A percentile compares a stretch with the other conserved stretches of the same genome.
Evolutionary conservation across 2,113 vertebrate genomes (phyloP).

Genomic region (Nesoenas mayeri): DNA sequence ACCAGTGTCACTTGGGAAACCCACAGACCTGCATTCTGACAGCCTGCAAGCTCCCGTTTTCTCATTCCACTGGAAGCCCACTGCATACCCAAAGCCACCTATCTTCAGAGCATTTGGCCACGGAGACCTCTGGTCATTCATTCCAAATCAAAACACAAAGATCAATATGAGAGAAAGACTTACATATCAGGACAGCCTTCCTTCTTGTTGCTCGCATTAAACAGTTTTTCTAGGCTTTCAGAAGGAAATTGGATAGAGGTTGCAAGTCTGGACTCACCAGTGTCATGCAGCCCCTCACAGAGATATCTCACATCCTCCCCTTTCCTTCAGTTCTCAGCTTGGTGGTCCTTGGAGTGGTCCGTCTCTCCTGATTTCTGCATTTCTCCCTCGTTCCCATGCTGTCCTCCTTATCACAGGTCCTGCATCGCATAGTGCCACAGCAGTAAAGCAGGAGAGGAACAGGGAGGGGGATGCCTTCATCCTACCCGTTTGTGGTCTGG

Average conservation of each 20-base stretch:
- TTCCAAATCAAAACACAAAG: background rate
- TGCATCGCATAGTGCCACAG: background rate
- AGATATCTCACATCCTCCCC: background rate
- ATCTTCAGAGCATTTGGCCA: background rate
- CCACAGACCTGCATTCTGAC: background rate
- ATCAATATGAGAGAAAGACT: background rate
- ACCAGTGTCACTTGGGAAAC: background rate
- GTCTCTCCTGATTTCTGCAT: background rate
- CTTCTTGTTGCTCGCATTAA: background rate
- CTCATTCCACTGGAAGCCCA: background rate
- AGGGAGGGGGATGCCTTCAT: background rate
- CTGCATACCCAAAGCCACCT: background rate
- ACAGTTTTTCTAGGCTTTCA: fast-evolving
- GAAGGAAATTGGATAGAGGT: background rate
- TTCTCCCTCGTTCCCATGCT: background rate
- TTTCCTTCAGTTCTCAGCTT: background rate
- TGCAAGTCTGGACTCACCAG: background rate
- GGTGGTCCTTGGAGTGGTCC: background rate
- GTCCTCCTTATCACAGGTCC: background rate
- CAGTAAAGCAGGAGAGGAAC: background rate
- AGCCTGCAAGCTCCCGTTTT: background rate
- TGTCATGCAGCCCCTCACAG: background rate
- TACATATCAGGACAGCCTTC: background rate
- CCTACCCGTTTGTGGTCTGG: background rate
- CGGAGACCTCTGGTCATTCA: background rate